phyloP scores from a whole-genome alignment of 2,113 vertebrate genomes.

The Anhinga anhinga region DNA sequence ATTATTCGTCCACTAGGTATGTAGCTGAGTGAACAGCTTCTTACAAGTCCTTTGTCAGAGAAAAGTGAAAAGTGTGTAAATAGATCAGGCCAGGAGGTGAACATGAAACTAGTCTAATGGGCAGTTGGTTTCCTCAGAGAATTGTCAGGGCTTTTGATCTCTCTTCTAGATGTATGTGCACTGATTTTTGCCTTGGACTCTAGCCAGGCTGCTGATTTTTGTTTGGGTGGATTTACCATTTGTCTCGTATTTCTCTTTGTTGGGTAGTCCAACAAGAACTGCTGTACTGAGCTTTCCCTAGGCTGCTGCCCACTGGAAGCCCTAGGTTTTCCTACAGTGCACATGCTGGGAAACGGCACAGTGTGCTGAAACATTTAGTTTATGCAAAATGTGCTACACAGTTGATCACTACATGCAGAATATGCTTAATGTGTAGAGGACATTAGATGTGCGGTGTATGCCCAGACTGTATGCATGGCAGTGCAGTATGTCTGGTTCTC shows the following conservation, averaged over 20 bases:
- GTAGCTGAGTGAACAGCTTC: not conserved
- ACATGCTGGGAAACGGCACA: not conserved
- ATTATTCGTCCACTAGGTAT: not conserved
- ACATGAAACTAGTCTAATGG: not conserved
- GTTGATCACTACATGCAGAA: not conserved
- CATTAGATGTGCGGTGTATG: fast-evolving
- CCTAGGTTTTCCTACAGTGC: too few species aligned
- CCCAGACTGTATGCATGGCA: not conserved
- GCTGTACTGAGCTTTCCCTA: not conserved
- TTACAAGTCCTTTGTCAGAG: not conserved
- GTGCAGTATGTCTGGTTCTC: not conserved
- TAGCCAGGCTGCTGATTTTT: not conserved
- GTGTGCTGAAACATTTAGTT: not conserved
- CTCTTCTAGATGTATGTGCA: not conserved
- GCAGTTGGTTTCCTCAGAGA: not conserved
- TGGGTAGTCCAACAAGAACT: not conserved
- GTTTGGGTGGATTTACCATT: not conserved
- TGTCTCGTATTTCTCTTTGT: not conserved
- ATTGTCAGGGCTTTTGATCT: not conserved
- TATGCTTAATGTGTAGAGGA: not conserved
- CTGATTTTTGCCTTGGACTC: not conserved
- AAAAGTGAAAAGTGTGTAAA: not conserved
- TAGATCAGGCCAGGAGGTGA: not conserved
- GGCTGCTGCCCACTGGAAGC: not conserved
- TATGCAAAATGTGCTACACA: not conserved